A percentile compares a stretch with the other conserved stretches of the same genome.
These are phyloP conservation scores for Sceloporus undulatus DNA, from an alignment of 2,113 vertebrate species.

Conservation along the genomic window DNA sequence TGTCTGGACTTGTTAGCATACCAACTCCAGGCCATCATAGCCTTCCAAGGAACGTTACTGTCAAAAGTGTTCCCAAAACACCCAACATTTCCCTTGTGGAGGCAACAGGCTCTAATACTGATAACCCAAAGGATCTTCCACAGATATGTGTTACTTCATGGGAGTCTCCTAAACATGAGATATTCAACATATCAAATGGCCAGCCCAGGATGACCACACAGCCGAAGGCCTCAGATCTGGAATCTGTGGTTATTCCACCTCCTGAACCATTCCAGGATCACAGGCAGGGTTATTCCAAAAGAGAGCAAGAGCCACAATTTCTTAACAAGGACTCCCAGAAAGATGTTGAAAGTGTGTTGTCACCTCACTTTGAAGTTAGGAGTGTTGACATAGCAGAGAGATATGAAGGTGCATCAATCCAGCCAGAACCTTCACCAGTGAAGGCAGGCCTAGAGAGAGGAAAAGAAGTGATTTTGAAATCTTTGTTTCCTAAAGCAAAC, in stretches of 20 bases:
- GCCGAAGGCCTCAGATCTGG: neutral
- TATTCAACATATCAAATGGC: too few species aligned
- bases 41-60: slow-evolving; percentile 60
- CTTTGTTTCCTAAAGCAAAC: slow-evolving; percentile 44
- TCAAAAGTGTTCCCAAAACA: neutral
- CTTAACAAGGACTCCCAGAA: neutral
- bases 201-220: accelerated
- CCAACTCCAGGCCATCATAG: slow-evolving; percentile 63
- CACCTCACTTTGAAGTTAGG: neutral
- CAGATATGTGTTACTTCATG: neutral
- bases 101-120: accelerated
- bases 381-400: neutral
- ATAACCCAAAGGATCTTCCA: neutral
- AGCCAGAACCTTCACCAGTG: neutral
- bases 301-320: slow-evolving; percentile 11
- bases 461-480: slow-evolving; percentile 3
- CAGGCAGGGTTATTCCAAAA: neutral
- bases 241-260: slow-evolving; percentile 56
- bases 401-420: neutral
- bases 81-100: neutral
- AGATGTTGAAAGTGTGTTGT: slow-evolving; percentile 22
- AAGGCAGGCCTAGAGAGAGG: neutral
- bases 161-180: neutral
- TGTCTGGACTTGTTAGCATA: slow-evolving; percentile 70
- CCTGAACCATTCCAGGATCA: slow-evolving; percentile 72